Percentiles rank a stretch among this genome's conserved stretches.
These are phyloP conservation scores for Agrilus mali DNA, from an alignment of 2,888 invertebrate genomes.

Conservation along the genomic window DNA sequence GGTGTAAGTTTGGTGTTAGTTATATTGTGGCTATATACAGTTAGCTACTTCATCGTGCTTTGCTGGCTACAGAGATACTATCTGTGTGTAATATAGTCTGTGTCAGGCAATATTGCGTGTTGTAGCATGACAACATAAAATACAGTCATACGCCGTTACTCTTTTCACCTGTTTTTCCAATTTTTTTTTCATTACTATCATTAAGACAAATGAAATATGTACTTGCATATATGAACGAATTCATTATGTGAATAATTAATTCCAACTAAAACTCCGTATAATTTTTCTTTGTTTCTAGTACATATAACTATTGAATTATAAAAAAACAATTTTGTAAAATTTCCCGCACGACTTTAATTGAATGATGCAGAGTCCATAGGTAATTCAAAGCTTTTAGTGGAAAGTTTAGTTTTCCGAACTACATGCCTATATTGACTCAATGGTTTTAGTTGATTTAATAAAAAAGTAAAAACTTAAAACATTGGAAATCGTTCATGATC, in stretches of 20 bases:
- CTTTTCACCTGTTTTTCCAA: slow-evolving; percentile 21
- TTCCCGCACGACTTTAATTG: no score
- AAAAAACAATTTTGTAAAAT: no score
- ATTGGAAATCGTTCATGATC: no score
- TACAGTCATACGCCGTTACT: slow-evolving; percentile 29
- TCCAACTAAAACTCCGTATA: slow-evolving; percentile 8
- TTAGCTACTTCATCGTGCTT: slow-evolving; percentile 18
- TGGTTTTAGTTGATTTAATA: no score
- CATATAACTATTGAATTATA: no score
- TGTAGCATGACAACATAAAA: slow-evolving; percentile 32
- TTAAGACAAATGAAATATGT: slow-evolving; percentile 31
- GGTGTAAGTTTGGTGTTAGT: slow-evolving; percentile 21
- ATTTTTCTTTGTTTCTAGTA: no score
- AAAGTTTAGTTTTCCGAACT: no score
- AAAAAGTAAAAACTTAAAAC: no score
- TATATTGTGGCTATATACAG: slow-evolving; percentile 18
- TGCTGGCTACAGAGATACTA: slow-evolving; percentile 28
- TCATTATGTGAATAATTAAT: slow-evolving; percentile 20
- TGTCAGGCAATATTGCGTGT: slow-evolving; percentile 34
- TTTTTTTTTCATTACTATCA: slow-evolving; percentile 28
- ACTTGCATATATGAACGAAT: slow-evolving; percentile 17
- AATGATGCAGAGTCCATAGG: no score
- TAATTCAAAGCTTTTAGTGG: no score
- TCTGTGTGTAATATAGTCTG: slow-evolving; percentile 29
- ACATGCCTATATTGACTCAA: no score